Percentiles rank a stretch among this genome's conserved stretches.
phyloP scores from a whole-genome alignment of 2,113 vertebrate species.

The Meriones unguiculatus region DNA sequence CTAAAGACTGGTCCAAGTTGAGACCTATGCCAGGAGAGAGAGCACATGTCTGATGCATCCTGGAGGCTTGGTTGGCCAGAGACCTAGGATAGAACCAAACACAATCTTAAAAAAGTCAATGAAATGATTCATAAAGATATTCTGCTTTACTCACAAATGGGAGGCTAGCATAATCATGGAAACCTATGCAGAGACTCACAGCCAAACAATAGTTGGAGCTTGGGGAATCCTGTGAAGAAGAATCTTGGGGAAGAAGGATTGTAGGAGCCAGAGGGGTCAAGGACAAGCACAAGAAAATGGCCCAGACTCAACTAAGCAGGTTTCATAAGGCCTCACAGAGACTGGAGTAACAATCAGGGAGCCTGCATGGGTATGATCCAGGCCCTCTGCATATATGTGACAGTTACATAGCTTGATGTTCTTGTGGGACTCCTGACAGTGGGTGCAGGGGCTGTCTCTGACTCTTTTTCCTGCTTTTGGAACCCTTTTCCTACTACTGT shows the following conservation, averaged over 20 bases:
- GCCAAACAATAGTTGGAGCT: background rate
- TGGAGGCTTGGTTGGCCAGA: background rate
- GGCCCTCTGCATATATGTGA: background rate
- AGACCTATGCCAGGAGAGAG: background rate
- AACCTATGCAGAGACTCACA: background rate
- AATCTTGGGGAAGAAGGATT: background rate
- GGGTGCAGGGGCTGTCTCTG: background rate
- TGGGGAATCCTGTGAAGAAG: background rate
- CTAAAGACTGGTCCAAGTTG: background rate
- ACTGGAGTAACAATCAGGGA: background rate
- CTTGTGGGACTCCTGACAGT: background rate
- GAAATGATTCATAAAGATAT: background rate
- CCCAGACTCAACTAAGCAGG: background rate
- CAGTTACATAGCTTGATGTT: background rate
- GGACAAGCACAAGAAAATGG: background rate
- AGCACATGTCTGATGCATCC: background rate
- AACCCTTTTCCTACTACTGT: background rate
- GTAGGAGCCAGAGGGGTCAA: background rate
- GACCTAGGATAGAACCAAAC: background rate
- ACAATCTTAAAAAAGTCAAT: background rate
- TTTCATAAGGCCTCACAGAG: background rate
- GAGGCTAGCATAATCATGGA: background rate
- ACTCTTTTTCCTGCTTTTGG: background rate
- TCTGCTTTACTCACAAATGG: background rate
- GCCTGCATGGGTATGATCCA: background rate